Conservation (phyloP, 2,888 invertebrate species). For the Gymnosoma rotundatum region DNA sequence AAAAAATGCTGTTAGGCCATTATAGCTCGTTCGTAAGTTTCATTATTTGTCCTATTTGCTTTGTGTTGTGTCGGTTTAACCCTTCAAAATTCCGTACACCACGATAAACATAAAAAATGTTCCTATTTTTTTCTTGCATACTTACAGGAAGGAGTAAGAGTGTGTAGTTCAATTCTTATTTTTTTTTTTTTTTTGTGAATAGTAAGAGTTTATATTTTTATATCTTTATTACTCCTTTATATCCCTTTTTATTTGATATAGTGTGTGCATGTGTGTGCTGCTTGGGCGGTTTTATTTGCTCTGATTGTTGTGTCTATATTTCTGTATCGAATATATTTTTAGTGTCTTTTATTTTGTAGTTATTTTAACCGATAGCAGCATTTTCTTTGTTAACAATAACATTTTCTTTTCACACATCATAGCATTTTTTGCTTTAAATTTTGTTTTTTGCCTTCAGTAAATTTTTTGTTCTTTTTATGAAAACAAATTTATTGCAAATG, state of each 20-base stretch:
- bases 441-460: conserved; percentile 10
- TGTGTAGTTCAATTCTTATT: background rate
- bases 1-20: conserved; percentile 49
- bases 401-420: conserved; percentile 68
- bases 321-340: conserved; percentile 20
- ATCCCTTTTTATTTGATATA: background rate
- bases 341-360: conserved; percentile 12
- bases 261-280: background rate
- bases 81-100: conserved; percentile 40
- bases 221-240: conserved; percentile 59
- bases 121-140: background rate
- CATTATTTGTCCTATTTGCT: conserved; percentile 54
- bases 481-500: conserved; percentile 54
- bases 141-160: background rate
- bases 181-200: background rate
- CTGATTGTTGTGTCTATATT: conserved; percentile 44
- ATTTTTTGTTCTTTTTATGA: conserved; percentile 20
- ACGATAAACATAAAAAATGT: conserved; percentile 20
- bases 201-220: conserved; percentile 29
- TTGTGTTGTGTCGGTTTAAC: conserved; percentile 52
- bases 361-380: conserved; percentile 55
- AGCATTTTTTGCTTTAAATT: conserved; percentile 42
- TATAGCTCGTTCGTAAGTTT: conserved; percentile 20
- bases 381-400: conserved; percentile 64
- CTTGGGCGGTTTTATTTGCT: conserved; percentile 9